phyloP scores from a whole-genome alignment of 1,140 invertebrate species.

The Drosophila yakuba region DNA sequence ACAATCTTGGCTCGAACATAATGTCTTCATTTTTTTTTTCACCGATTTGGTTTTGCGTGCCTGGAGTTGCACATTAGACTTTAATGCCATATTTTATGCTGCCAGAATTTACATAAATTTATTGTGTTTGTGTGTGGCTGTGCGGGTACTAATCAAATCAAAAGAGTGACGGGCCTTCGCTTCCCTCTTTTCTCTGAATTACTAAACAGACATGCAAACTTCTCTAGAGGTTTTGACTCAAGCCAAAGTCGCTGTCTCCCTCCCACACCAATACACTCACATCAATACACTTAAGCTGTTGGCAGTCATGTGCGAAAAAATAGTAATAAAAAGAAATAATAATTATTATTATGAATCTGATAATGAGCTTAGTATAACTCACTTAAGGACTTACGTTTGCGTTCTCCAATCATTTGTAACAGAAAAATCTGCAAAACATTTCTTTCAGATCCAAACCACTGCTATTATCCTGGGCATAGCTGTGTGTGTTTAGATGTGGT shows the following conservation, averaged over 20 bases:
- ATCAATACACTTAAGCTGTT: slow-evolving; percentile 1
- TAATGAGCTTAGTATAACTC: neutral
- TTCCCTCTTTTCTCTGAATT: slow-evolving; percentile 48
- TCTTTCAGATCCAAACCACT: neutral
- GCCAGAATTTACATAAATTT: slow-evolving; percentile 77
- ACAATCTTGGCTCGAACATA: slow-evolving; percentile 64
- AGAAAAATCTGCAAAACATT: neutral
- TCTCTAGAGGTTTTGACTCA: slow-evolving; percentile 31
- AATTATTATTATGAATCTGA: neutral
- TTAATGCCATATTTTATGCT: slow-evolving; percentile 82
- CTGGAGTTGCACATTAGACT: slow-evolving; percentile 71
- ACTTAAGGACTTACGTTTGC: neutral
- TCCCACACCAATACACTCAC: slow-evolving; percentile 19
- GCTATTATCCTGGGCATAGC: neutral
- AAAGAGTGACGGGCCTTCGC: slow-evolving; percentile 52
- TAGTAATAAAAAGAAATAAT: neutral
- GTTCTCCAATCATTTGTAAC: neutral
- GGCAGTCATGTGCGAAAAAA: neutral
- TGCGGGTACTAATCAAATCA: slow-evolving; percentile 71
- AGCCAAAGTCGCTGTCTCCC: slow-evolving; percentile 22
- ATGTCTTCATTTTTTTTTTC: slow-evolving; percentile 59
- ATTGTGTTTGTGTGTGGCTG: slow-evolving; percentile 13
- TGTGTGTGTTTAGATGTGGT: slow-evolving; percentile 36
- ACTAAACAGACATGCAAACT: slow-evolving; percentile 74
- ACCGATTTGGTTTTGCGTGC: slow-evolving; percentile 47